Percentiles rank a stretch among this genome's conserved stretches.
Conservation (phyloP, 2,888 invertebrate species). For the Heliconius charithonia region DNA sequence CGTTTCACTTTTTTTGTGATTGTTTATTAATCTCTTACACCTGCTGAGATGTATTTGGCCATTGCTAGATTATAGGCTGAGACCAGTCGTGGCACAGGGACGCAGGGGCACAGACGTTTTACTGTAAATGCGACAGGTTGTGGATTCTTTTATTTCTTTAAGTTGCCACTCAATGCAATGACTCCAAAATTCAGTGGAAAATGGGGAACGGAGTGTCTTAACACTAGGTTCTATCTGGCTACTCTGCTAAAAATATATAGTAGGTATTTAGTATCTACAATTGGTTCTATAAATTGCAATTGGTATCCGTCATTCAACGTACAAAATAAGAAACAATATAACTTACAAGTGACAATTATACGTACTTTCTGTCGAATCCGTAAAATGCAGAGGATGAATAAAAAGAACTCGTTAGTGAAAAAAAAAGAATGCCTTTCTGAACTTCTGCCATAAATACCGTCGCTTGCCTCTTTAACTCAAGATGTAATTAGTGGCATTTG, state of each 20-base stretch:
- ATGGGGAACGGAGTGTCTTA: no score
- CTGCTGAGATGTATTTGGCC: neutral
- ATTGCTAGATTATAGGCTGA: neutral
- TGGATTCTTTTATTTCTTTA: no score
- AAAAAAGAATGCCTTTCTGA: neutral
- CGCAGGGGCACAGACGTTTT: no score
- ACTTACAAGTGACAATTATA: neutral
- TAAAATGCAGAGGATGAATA: neutral
- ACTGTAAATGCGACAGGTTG: no score
- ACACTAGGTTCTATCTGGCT: no score
- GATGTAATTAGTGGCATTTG: slow-evolving; percentile 13
- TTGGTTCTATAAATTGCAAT: neutral
- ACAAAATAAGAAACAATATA: neutral
- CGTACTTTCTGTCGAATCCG: neutral
- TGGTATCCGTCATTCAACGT: neutral
- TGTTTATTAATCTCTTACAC: neutral
- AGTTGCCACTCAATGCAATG: no score
- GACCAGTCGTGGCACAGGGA: no score
- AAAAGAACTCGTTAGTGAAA: neutral
- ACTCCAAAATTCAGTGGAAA: no score
- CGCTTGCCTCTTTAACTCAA: slow-evolving; percentile 16
- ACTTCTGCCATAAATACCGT: slow-evolving; percentile 2
- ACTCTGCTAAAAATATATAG: no score
- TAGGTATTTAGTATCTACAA: no score
- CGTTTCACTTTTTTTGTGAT: neutral